phyloP scores from a whole-genome alignment of 2,113 vertebrate genomes.

The Ardeotis arabs region DNA sequence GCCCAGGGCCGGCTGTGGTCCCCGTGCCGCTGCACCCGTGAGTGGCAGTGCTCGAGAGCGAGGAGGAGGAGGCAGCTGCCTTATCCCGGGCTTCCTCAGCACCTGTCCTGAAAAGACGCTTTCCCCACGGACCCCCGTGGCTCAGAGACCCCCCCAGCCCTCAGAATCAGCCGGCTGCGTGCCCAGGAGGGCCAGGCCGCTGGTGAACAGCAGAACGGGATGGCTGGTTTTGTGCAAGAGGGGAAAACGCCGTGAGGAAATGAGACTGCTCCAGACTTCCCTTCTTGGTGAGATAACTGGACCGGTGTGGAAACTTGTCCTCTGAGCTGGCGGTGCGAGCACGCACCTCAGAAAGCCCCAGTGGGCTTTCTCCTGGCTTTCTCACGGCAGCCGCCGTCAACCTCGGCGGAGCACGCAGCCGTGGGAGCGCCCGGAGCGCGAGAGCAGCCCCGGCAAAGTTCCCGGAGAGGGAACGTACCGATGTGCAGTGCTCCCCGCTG shows the following conservation, averaged over 20 bases:
- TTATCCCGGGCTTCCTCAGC: not conserved
- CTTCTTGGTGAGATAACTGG: rapidly evolving
- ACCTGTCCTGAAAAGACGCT: rapidly evolving
- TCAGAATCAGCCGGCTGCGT: rapidly evolving
- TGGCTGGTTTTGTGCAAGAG: not conserved
- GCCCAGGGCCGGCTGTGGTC: rapidly evolving
- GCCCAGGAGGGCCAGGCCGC: not conserved
- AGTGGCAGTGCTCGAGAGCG: not conserved
- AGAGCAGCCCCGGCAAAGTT: not conserved
- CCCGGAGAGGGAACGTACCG: rapidly evolving
- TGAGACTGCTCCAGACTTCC: not conserved
- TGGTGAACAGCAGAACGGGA: too few species aligned
- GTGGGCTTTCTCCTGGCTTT: not conserved
- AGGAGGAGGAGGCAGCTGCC: not conserved
- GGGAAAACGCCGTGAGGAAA: not conserved
- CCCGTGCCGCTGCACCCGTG: rapidly evolving
- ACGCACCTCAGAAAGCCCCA: not conserved
- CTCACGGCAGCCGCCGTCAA: rapidly evolving
- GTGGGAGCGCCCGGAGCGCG: not conserved
- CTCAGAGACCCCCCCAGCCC: not conserved
- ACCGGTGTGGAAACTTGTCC: not conserved
- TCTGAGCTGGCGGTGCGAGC: rapidly evolving
- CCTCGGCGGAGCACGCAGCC: rapidly evolving
- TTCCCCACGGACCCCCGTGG: rapidly evolving
- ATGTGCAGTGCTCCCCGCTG: rapidly evolving